Conservation (phyloP, 2,113 vertebrate species). For the human (Homo sapiens) region GRCh38 chr4:65122501-65123000, state of each 20-base stretch:
- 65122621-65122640: not conserved
- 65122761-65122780: not conserved
- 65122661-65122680: not conserved
- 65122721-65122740: not conserved
- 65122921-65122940: not conserved
- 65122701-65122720: not conserved
- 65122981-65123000: not conserved
- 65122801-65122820: not conserved
- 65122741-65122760: not conserved
- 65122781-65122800: not conserved
- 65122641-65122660: not conserved
- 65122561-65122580: not conserved
- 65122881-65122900: not conserved
- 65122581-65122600: not conserved
- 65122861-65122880: not conserved
- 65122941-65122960: not conserved
- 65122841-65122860: not conserved
- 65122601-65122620: not conserved
- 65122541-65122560: not conserved
- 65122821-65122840: not conserved
- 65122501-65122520: not conserved
- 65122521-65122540: not conserved
- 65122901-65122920: not conserved
- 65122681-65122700: not conserved
- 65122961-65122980: not conserved